Evolutionary conservation across 2,113 vertebrate species (phyloP).

Genomic region (Merops nubicus): DNA sequence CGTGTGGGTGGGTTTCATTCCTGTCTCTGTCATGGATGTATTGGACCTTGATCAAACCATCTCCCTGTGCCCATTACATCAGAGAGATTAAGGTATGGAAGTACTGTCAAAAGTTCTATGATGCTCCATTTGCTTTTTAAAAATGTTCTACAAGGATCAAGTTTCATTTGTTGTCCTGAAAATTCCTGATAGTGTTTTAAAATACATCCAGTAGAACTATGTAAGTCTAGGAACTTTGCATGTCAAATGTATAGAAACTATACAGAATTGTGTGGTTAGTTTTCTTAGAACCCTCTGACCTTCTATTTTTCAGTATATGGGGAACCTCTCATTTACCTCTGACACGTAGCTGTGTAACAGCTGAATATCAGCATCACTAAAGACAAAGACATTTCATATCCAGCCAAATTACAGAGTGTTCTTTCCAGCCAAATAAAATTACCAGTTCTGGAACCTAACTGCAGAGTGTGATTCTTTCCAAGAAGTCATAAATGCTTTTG

Average conservation of each 20-base stretch:
- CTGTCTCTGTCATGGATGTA: not conserved
- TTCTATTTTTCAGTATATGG: not conserved
- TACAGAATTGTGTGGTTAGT: not conserved
- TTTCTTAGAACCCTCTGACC: not conserved
- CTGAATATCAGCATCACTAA: not conserved
- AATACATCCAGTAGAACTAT: not conserved
- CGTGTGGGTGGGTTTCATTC: too few relatives aligned
- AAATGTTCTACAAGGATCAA: not conserved
- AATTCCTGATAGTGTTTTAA: not conserved
- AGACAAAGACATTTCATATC: not conserved
- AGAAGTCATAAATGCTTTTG: not conserved
- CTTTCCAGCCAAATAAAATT: not conserved
- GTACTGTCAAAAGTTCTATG: not conserved
- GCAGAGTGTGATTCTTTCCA: not conserved
- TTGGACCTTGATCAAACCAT: not conserved
- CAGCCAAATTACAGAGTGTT: not conserved
- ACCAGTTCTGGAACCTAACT: not conserved
- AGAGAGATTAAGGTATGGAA: not conserved
- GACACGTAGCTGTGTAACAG: not conserved
- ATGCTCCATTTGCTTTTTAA: not conserved
- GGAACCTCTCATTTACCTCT: not conserved
- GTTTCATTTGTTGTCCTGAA: not conserved
- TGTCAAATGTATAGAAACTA: not conserved
- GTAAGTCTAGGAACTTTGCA: not conserved
- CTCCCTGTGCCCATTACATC: fast-evolving